These are phyloP conservation scores for Platycnemis pennipes DNA, from an alignment of 2,888 invertebrate genomes.

Conservation along the genomic window DNA sequence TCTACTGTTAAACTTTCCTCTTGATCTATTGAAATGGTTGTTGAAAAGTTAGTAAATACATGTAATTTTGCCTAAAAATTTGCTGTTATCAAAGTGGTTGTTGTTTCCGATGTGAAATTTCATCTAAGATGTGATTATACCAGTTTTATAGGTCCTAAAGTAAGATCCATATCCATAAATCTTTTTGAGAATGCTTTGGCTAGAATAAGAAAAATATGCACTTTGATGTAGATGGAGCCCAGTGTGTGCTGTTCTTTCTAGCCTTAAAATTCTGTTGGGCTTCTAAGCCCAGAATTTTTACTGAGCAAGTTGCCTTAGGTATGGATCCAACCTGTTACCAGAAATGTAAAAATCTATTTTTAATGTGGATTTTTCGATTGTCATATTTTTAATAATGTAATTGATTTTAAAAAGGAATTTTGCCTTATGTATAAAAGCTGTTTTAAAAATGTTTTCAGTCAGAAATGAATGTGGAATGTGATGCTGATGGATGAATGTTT, in stretches of 20 bases:
- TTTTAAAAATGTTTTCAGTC: slow-evolving; percentile 40
- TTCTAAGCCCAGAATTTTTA: slow-evolving; percentile 22
- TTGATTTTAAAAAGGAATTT: slow-evolving; percentile 55
- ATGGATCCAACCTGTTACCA: slow-evolving; percentile 53
- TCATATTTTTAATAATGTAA: slow-evolving; percentile 62
- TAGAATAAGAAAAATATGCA: slow-evolving; percentile 15
- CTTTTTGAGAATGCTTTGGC: slow-evolving; percentile 24
- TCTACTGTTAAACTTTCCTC: background rate
- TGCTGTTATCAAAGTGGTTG: slow-evolving; percentile 50
- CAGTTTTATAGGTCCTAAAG: background rate
- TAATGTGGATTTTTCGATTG: slow-evolving; percentile 56
- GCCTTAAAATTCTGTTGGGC: slow-evolving; percentile 41
- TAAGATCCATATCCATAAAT: background rate
- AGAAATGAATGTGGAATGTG: slow-evolving; percentile 29
- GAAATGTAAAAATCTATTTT: slow-evolving; percentile 67
- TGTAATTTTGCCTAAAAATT: slow-evolving; percentile 6
- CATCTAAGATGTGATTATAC: background rate
- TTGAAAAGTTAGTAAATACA: background rate
- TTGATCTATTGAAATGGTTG: background rate
- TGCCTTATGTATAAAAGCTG: slow-evolving; percentile 46
- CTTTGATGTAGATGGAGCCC: background rate
- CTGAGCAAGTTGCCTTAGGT: slow-evolving; percentile 51
- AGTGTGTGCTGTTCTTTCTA: slow-evolving; percentile 40
- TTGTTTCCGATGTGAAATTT: background rate
- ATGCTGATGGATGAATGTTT: slow-evolving; percentile 4